Conservation (phyloP, 1,140 invertebrate genomes). For the Chrysoperla carnea region DNA sequence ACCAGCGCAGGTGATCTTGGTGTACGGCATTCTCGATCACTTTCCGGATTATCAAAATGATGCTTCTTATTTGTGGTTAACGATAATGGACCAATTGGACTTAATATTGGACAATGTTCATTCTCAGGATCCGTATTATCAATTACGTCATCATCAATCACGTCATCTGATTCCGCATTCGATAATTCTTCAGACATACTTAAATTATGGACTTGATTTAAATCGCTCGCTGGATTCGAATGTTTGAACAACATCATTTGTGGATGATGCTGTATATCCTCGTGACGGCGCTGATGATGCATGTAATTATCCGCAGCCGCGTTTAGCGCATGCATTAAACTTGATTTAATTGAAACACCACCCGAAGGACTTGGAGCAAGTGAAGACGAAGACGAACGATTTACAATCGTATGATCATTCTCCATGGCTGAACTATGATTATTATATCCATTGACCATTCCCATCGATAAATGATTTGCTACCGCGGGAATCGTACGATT, state of each 20-base stretch:
- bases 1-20: too few relatives aligned
- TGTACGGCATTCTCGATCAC: too few relatives aligned
- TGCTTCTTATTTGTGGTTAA: constrained; percentile 29
- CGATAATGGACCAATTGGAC: constrained; percentile 46
- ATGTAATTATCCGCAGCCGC: too few relatives aligned
- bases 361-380: too few relatives aligned
- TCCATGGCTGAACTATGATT: not conserved
- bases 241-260: too few relatives aligned
- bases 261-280: constrained; percentile 26
- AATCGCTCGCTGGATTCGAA: too few relatives aligned
- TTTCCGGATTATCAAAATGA: too few relatives aligned
- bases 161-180: constrained; percentile 38
- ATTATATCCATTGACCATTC: constrained; percentile 34
- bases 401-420: not conserved
- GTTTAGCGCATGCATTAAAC: too few relatives aligned
- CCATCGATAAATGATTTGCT: constrained; percentile 28
- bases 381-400: too few relatives aligned
- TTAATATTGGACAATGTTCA: constrained; percentile 27
- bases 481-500: constrained; percentile 32
- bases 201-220: constrained; percentile 18
- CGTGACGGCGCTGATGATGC: constrained; percentile 11
- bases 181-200: constrained; percentile 37
- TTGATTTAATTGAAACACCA: too few relatives aligned
- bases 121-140: constrained; percentile 22
- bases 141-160: constrained; percentile 29